A percentile compares a stretch with the other conserved stretches of the same genome.
Conservation (phyloP, 2,797 vertebrate species). For the Spheniscus humboldti region DNA sequence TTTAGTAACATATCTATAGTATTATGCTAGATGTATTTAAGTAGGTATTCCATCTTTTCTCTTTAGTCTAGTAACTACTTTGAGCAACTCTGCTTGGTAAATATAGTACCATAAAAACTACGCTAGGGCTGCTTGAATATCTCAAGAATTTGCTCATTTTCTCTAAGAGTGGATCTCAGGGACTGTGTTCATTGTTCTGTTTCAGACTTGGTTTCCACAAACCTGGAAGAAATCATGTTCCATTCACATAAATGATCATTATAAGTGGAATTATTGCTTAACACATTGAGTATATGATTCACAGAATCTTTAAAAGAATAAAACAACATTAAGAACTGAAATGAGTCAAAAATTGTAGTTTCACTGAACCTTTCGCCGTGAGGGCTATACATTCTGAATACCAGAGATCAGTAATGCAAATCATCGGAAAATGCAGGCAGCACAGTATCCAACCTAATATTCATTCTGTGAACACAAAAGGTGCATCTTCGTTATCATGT, state of each 20-base stretch:
- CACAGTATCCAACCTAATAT: not conserved
- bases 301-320: not conserved
- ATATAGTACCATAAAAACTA: not conserved
- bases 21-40: not conserved
- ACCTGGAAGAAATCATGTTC: not conserved
- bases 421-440: not conserved
- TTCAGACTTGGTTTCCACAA: not conserved
- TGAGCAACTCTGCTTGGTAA: not conserved
- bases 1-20: not conserved
- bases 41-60: not conserved
- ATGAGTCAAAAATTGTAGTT: not conserved
- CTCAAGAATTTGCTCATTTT: not conserved
- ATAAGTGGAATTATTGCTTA: not conserved
- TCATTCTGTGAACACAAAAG: not conserved
- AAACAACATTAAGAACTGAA: not conserved
- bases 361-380: not conserved
- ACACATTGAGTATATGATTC: not conserved
- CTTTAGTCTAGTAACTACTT: not conserved
- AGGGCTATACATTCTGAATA: not conserved
- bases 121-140: not conserved
- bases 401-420: not conserved
- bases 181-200: not conserved
- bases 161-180: not conserved
- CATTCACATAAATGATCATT: not conserved
- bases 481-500: fast-evolving